Conservation (phyloP, 2,113 vertebrate species). For the Sminthopsis crassicaudata region DNA sequence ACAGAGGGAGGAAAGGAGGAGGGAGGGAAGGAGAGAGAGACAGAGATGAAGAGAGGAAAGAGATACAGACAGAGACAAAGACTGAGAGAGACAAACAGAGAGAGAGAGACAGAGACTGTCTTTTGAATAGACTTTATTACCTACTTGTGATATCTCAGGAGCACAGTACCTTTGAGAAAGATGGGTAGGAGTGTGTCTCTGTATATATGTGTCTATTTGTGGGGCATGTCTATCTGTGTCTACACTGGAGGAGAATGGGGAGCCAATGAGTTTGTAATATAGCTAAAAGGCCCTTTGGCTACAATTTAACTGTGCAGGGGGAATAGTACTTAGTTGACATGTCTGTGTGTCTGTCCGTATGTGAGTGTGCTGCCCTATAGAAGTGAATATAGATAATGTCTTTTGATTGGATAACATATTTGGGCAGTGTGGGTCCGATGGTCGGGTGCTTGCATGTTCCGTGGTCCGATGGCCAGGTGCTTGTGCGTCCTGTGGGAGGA, state of each 20-base stretch:
- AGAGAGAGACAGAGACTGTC: neutral
- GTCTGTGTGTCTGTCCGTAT: neutral
- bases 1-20: no score
- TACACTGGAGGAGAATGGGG: neutral
- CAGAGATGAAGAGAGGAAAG: no score
- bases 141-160: neutral
- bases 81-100: no score
- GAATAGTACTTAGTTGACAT: no score
- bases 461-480: no score
- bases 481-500: no score
- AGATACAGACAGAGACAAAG: no score
- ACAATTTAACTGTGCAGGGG: neutral
- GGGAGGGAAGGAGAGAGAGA: no score
- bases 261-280: neutral
- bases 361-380: no score
- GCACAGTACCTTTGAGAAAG: neutral
- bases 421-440: no score
- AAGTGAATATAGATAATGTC: no score
- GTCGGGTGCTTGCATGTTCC: no score
- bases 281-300: neutral
- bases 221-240: neutral
- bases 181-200: neutral
- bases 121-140: neutral
- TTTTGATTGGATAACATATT: neutral
- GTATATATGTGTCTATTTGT: neutral